Evolutionary conservation across 2,888 invertebrate genomes (phyloP), one percentile per base, ranked within the genome.

Genomic region (Agrotis clavis): DNA sequence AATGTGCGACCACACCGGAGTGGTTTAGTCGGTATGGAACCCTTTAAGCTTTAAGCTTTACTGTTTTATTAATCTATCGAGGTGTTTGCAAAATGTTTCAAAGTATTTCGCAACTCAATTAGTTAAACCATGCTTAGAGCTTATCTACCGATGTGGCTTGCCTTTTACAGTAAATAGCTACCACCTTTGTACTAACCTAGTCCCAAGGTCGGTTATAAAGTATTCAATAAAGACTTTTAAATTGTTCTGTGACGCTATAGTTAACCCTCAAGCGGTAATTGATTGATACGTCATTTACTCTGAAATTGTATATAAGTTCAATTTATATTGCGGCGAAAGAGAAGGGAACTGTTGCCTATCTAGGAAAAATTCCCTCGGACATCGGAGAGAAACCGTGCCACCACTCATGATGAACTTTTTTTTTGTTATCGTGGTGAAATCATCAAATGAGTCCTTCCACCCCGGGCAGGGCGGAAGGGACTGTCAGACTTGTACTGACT

Each of bases 191-290:
- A 18, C 56, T 14, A n/a, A 41, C 50, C n/a, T 11, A 14, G 41
- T 60, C 57, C 56, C 62, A 73, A 73, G 79, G 69, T 14, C 47
- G 19, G 11, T 35, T 18, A 48, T 80, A 48, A 80, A 80, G 59
- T 65, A 82, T 82, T 57, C 13, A 67, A 4, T 77, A 74, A 78
- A 57, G 25, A 59, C 79, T 60, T 81, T 81, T 82, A 57, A 82
- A 82, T 81, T 74, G 79, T 19, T 69, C 57, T 53, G 30, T n/a
- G 45, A 50, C 56, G 54, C 45, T n/a, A n/a, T n/a, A 59, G 47
- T n/a, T 41, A 16, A 9, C 41, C 13, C 9, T 25, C 13, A 25
- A 35, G 25, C 11, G 19, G 19, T 73, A 59, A 67, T 51, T 25
- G 77, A 77, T 57, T n/a, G n/a, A n/a, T n/a, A n/a, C n/a, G n/a